These are phyloP conservation scores for Lepidothrix coronata DNA, from an alignment of 2,113 vertebrate species.

Conservation along the genomic window DNA sequence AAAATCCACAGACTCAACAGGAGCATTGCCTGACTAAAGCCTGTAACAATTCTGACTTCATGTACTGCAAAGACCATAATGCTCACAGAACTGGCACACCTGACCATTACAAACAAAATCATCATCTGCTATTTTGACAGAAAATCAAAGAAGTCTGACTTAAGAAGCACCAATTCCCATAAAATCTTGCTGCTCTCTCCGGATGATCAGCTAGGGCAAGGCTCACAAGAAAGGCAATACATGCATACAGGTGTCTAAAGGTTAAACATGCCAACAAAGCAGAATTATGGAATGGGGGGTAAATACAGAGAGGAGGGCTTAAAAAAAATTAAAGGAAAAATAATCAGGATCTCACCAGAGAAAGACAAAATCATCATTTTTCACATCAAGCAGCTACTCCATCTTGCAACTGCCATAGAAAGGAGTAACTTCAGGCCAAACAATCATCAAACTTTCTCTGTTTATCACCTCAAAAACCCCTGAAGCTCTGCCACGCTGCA, in stretches of 20 bases:
- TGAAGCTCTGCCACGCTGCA: accelerated
- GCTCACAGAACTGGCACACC: not conserved
- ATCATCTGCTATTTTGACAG: slow-evolving; percentile 16
- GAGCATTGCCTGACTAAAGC: not conserved
- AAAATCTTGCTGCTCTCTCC: not conserved
- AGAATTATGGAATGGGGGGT: accelerated
- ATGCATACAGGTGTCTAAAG: not conserved
- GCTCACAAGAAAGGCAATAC: not conserved
- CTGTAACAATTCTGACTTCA: not conserved
- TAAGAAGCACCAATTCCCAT: not conserved
- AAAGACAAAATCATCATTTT: not conserved
- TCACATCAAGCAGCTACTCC: not conserved
- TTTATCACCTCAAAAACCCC: not conserved
- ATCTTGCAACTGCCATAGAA: not conserved
- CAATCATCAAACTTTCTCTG: not conserved
- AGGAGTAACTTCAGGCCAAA: not conserved
- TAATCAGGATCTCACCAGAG: not conserved
- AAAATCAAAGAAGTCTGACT: slow-evolving; percentile 20
- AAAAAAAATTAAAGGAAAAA: not conserved
- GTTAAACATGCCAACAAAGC: not conserved
- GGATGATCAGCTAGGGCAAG: not conserved
- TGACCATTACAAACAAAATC: not conserved
- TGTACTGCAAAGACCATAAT: not conserved
- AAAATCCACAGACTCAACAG: not conserved
- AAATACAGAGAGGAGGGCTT: not conserved